Evolutionary conservation across 2,888 invertebrate genomes (phyloP), one percentile per base, ranked within the genome.

Genomic region (Ormyrus pomaceus): DNA sequence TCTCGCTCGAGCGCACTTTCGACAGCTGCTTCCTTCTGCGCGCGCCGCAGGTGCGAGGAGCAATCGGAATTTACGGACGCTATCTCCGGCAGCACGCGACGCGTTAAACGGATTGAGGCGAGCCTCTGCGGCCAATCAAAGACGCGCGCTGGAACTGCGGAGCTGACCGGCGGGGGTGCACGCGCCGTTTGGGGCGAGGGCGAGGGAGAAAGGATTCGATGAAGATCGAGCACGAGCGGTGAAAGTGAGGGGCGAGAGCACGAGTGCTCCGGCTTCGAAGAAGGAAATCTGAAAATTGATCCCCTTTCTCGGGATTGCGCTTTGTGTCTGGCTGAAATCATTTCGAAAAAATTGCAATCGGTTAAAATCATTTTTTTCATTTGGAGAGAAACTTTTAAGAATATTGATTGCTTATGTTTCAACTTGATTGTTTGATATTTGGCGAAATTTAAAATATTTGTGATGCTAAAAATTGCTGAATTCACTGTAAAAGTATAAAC

Each of bases 31-130:
- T 13, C 46, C 11, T 45, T 46, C n/a, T 64, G 64, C 56, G 34
- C 65, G 13, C 56, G 34, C 4, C 34, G 78, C 82, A 82, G 80
- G 78, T 80, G 80, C 65, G 65, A 82, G 7, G 34, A 64, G 62
- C 59, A 79, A 79, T 77, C 70, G 65, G 68, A 72, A 72, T 72
- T 72, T 64, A 62, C 66, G 53, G 53, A 51, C 58, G n/a, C 48
- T 55, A 61, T 68, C 68, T 69, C 34, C 68, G 55, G n/a, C 48
- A 46, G 68, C 68, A 76, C 68, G 68, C 61, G 75, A 69, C 66
- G 73, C 64, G 64, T 48, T 73, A 73, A 73, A 73, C 64, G 73
- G 65, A 64, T 73, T 56, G 73, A 50, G 34, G 10, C 34, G 34
- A 46, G 55, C 55, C 34, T 8, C 51, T 34, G 50, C 34, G 45